Conservation (phyloP, 2,888 invertebrate genomes). For the Linyphia triangularis region DNA sequence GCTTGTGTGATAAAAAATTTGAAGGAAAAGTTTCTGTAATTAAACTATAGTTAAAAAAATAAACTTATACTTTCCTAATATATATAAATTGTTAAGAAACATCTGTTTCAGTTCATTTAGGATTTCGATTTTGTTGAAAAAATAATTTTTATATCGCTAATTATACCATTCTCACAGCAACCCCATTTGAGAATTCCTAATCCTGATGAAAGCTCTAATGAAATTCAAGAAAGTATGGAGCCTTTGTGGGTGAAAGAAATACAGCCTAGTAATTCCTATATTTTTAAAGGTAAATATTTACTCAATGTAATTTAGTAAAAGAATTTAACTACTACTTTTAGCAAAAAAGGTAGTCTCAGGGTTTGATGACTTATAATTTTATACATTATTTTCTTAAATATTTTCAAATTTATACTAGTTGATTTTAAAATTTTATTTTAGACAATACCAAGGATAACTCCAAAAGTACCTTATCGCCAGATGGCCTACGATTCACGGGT, state of each 20-base stretch:
- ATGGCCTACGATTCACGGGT: conserved; percentile 29
- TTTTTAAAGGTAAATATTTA: conserved; percentile 55
- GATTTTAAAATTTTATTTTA: background rate
- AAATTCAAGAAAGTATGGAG: conserved; percentile 82
- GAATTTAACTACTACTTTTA: background rate
- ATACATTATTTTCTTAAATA: background rate
- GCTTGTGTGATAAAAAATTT: too few species aligned
- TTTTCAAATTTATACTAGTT: background rate
- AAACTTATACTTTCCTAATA: too few species aligned
- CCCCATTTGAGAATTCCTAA: conserved; percentile 5
- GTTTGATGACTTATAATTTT: background rate
- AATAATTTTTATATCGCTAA: too few species aligned
- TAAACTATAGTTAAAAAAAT: too few species aligned
- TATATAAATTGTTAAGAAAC: too few species aligned
- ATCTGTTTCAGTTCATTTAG: too few species aligned
- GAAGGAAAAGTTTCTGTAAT: too few species aligned
- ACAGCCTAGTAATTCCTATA: conserved; percentile 80
- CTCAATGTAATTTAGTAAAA: too few species aligned
- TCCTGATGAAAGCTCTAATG: conserved; percentile 47
- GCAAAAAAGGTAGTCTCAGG: background rate
- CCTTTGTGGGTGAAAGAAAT: conserved; percentile 85
- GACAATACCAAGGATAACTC: conserved; percentile 30
- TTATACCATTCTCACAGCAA: conserved; percentile 26
- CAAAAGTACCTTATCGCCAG: conserved; percentile 18
- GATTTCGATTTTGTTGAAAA: too few species aligned